Evolutionary conservation across 2,113 vertebrate genomes (phyloP), one percentile per base, ranked within the genome.

Genomic region (Pluvianellus socialis): DNA sequence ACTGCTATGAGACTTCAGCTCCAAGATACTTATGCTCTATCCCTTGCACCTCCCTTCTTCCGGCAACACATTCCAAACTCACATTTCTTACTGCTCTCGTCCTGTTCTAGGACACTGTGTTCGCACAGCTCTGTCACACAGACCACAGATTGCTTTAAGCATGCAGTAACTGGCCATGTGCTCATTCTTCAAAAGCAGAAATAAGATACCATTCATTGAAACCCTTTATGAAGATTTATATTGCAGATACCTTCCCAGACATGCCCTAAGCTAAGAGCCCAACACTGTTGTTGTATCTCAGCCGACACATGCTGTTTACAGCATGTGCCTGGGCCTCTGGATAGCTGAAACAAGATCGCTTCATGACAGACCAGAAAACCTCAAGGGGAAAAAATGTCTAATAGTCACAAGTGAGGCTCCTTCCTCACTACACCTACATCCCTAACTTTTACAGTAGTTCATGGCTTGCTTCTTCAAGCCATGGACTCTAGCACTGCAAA

Each of bases 61-160:
- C 45, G 9, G 5, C 0, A 0, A 79, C 24, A 55, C 15, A 47
- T 44, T 71, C 18, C 32, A 53, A 88, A 71, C 11, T n/a, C 45
- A 22, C 2, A 0, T 56, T 73, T 73, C 50, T 68, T 80, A 56
- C 2, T 26, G 47, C 24, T 79, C 10, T 71, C 42, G 33, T 81
- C 52, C 33, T 50, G 23, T 45, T 53, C 1, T 0, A 86, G 42
- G 6, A 61, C 45, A 88, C 33, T 0, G 0, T 6, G 12, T 7
- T 40, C 14, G 17, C 21, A 88, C 12, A 62, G 27, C 26, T 62
- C 32, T 53, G 42, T 71, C 24, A 75, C 22, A 66, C 7, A 61
- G 72, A 87, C 8, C 15, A 56, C 16, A 49, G 30, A 18, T 40
- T 73, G 14, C 38, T 80, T 61, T 59, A 86, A 63, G 52, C 13